Evolutionary conservation across 1,140 invertebrate genomes (phyloP).

Genomic region (Drosophila littoralis): DNA sequence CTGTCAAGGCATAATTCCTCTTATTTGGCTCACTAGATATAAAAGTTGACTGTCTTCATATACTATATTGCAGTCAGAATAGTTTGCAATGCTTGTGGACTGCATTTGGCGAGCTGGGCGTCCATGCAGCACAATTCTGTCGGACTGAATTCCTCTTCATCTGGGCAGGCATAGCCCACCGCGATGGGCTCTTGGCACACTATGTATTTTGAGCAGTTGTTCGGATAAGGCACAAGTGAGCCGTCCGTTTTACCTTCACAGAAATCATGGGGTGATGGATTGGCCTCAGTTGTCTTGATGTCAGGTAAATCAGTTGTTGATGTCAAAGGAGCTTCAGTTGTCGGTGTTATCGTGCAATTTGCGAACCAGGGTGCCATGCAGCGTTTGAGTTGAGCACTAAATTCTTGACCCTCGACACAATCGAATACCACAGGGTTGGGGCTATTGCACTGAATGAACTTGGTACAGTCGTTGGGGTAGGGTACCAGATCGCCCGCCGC

Average conservation of each 20-base stretch:
- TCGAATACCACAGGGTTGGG: conserved; percentile 39
- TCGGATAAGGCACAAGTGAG: conserved; percentile 49
- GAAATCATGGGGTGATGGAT: conserved; percentile 21
- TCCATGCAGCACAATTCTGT: conserved; percentile 30
- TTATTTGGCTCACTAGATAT: too few species aligned
- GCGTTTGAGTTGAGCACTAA: conserved; percentile 54
- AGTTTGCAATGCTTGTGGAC: not conserved
- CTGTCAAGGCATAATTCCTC: too few species aligned
- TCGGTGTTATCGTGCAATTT: conserved; percentile 43
- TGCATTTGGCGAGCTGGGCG: conserved; percentile 45
- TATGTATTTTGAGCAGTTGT: conserved; percentile 67
- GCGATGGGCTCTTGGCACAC: conserved; percentile 54
- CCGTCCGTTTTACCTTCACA: conserved; percentile 28
- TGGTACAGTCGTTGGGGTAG: conserved; percentile 68
- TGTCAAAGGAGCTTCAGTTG: not conserved
- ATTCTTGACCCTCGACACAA: conserved; percentile 59
- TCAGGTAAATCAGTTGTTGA: not conserved
- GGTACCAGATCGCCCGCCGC: conserved; percentile 51
- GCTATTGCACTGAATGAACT: conserved; percentile 51
- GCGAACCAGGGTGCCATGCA: conserved; percentile 63
- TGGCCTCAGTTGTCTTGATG: conserved; percentile 11
- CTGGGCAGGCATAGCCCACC: conserved; percentile 55
- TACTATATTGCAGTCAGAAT: too few species aligned
- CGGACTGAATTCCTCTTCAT: conserved; percentile 46
- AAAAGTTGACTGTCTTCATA: too few species aligned